A percentile compares a stretch with the other conserved stretches of the same genome.
Conservation (phyloP, 2,797 vertebrate species). For the Gymnopithys bicolor region DNA sequence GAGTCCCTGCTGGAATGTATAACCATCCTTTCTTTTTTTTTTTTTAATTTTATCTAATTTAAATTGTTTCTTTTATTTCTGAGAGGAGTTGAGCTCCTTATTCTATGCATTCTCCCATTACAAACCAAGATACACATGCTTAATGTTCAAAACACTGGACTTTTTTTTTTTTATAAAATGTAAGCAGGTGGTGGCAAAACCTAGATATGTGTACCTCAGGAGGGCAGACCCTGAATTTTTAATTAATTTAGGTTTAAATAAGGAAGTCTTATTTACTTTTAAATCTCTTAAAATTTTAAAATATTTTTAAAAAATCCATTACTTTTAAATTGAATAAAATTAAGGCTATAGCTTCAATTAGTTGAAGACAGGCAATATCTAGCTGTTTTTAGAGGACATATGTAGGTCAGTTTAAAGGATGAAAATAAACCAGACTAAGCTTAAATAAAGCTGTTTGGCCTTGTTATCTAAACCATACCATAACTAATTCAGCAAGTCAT, state of each 20-base stretch:
- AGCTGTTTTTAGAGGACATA: background rate
- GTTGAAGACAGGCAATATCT: background rate
- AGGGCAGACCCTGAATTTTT: background rate
- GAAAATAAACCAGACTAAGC: background rate
- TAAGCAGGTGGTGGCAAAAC: background rate
- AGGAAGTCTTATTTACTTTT: background rate
- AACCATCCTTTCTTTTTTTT: background rate
- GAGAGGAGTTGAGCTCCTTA: fast-evolving
- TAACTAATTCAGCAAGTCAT: background rate
- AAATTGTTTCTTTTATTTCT: background rate
- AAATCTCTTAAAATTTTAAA: background rate
- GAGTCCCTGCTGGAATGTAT: background rate
- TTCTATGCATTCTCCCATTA: background rate
- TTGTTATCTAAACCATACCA: background rate
- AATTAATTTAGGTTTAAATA: background rate
- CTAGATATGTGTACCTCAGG: background rate
- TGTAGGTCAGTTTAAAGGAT: background rate
- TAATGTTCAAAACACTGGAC: background rate
- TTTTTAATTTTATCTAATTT: background rate
- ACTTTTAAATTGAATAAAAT: background rate
- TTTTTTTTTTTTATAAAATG: background rate
- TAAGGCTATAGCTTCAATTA: background rate
- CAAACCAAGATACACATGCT: fast-evolving
- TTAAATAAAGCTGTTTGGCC: background rate
- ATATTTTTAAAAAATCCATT: background rate